Evolutionary conservation across 2,888 invertebrate genomes (phyloP).

Genomic region (Omphaloscelis lunosa): DNA sequence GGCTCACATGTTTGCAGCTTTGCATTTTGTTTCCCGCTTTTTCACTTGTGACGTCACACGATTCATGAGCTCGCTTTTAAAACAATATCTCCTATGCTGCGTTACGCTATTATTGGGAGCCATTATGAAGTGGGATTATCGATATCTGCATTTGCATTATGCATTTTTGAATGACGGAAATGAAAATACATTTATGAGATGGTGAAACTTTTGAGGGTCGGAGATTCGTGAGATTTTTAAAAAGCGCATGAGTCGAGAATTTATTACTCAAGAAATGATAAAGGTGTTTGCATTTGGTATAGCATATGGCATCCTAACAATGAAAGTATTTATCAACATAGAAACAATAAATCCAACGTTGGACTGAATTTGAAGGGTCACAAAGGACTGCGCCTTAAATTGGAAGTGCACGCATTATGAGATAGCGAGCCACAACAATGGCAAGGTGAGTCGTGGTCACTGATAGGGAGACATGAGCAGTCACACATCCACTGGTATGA

Average conservation of each 20-base stretch:
- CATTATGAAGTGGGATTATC: constrained; percentile 5
- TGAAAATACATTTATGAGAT: background rate
- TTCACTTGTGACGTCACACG: constrained; percentile 86
- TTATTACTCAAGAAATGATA: background rate
- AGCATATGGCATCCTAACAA: background rate
- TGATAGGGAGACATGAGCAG: constrained; percentile 35
- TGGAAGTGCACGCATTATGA: constrained; percentile 35
- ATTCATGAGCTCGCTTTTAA: constrained; percentile 76
- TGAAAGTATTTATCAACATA: background rate
- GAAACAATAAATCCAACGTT: background rate
- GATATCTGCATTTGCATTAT: constrained; percentile 3
- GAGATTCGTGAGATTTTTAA: background rate
- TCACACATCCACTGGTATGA: constrained; percentile 39
- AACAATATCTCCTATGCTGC: constrained; percentile 61
- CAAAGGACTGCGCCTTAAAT: constrained; percentile 18
- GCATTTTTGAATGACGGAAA: background rate
- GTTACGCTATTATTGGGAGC: constrained; percentile 3
- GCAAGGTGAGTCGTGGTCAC: constrained; percentile 44
- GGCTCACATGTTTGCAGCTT: constrained; percentile 86
- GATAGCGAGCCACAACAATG: constrained; percentile 54
- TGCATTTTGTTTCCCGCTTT: constrained; percentile 89
- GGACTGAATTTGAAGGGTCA: background rate
- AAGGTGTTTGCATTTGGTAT: background rate
- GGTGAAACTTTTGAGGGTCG: constrained; percentile 15
- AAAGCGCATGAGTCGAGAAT: background rate